Conservation (phyloP, 2,888 invertebrate genomes). For the Epsilonema sp. region DNA sequence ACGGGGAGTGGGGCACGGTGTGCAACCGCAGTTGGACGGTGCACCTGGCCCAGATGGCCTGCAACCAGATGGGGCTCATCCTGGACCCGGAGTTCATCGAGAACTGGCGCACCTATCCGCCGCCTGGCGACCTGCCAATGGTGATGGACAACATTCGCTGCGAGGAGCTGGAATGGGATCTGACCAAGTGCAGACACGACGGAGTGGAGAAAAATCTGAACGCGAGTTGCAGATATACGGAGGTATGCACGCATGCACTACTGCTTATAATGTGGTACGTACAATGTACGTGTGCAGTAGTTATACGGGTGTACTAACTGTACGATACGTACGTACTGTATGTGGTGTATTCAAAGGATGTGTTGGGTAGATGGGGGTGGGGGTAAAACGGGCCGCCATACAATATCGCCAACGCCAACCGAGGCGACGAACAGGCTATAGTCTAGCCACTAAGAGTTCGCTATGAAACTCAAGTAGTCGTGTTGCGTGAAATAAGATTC, state of each 20-base stretch:
- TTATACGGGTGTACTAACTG: constrained; percentile 24
- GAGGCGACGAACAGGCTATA: no score
- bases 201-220: constrained; percentile 45
- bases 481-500: no score
- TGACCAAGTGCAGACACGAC: constrained; percentile 55
- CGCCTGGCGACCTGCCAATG: constrained; percentile 24
- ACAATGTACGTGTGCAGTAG: no score
- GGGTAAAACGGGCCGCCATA: no score
- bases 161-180: constrained; percentile 66
- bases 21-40: constrained; percentile 91
- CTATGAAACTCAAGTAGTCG: no score
- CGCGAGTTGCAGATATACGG: constrained; percentile 31
- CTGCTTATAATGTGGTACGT: no score
- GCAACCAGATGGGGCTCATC: constrained; percentile 77
- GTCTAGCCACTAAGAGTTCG: no score
- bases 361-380: no score
- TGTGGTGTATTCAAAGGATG: no score
- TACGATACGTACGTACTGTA: no score
- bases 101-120: constrained; percentile 26
- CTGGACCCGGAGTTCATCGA: constrained; percentile 67
- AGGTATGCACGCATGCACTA: no score
- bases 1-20: constrained; percentile 83
- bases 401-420: no score
- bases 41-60: constrained; percentile 69
- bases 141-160: constrained; percentile 59